A percentile compares a stretch with the other conserved stretches of the same genome.
Evolutionary conservation across 1,140 invertebrate species (phyloP).

Genomic region (Acromyrmex charruanus): DNA sequence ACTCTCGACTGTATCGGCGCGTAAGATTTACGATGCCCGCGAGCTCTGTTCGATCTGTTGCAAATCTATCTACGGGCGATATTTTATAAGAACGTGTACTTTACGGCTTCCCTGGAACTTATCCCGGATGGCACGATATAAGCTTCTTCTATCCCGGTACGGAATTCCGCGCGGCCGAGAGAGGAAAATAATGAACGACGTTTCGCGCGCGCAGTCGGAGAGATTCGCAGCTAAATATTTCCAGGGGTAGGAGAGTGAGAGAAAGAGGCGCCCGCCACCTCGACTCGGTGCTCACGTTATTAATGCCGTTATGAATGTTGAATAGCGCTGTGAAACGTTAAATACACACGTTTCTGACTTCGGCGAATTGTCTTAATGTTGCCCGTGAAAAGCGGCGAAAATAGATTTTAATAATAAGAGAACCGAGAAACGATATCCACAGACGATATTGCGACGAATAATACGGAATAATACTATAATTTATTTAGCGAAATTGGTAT

Average conservation of each 20-base stretch:
- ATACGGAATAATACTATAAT: constrained; percentile 7
- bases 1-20: constrained; percentile 43
- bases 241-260: constrained; percentile 11
- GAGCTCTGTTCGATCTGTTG: constrained; percentile 70
- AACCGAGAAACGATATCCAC: constrained; percentile 34
- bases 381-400: constrained; percentile 37
- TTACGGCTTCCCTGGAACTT: constrained; percentile 71
- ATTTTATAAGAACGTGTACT: constrained; percentile 69
- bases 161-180: constrained; percentile 24
- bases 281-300: constrained; percentile 46
- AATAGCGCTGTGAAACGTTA: constrained; percentile 52
- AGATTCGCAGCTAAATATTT: constrained; percentile 62
- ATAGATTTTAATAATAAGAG: constrained; percentile 58
- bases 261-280: constrained; percentile 27
- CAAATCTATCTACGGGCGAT: constrained; percentile 72
- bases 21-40: constrained; percentile 71
- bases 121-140: constrained; percentile 70
- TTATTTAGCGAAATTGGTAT: constrained; percentile 23
- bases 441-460: constrained; percentile 33
- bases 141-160: constrained; percentile 63
- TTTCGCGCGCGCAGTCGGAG: constrained; percentile 42
- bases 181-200: constrained; percentile 68
- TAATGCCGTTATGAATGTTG: constrained; percentile 61
- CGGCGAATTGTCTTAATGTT: constrained; percentile 52
- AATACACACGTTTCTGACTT: constrained; percentile 53